phyloP scores from a whole-genome alignment of 2,888 invertebrate species.

The Lacanobia wlatinum region DNA sequence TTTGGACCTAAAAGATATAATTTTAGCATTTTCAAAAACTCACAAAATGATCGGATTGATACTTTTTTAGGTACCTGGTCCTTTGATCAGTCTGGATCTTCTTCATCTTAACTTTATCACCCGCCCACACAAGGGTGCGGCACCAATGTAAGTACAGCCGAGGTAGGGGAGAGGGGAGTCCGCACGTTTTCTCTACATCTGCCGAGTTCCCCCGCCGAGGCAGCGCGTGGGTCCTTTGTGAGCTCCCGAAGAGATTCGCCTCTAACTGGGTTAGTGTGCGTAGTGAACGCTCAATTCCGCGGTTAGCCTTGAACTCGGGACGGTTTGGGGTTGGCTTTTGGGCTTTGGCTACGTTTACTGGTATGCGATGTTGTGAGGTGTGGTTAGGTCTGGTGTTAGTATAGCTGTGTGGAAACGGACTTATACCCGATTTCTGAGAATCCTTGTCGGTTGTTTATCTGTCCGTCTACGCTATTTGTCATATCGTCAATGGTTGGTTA shows the following conservation, averaged over 20 bases:
- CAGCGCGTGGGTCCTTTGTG: slow-evolving; percentile 70
- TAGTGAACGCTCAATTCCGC: slow-evolving; percentile 31
- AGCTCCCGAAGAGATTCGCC: slow-evolving; percentile 44
- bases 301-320: slow-evolving; percentile 54
- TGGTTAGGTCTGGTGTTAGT: not conserved
- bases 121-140: slow-evolving; percentile 56
- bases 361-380: not conserved
- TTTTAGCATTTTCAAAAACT: no score
- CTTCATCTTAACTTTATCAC: slow-evolving; percentile 8
- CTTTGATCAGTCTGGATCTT: no score
- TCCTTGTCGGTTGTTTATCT: no score
- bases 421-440: no score
- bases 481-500: no score
- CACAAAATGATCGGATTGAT: no score
- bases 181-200: slow-evolving; percentile 71
- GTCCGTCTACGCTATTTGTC: no score
- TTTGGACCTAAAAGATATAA: no score
- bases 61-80: no score
- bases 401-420: not conserved
- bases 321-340: slow-evolving; percentile 2
- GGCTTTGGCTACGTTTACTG: not conserved
- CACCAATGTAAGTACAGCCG: slow-evolving; percentile 31
- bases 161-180: slow-evolving; percentile 52
- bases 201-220: slow-evolving; percentile 67
- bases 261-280: slow-evolving; percentile 48